Base-by-base conservation (phyloP, 1,140 invertebrate genomes). In the Hydropsyche tenuis region DNA sequence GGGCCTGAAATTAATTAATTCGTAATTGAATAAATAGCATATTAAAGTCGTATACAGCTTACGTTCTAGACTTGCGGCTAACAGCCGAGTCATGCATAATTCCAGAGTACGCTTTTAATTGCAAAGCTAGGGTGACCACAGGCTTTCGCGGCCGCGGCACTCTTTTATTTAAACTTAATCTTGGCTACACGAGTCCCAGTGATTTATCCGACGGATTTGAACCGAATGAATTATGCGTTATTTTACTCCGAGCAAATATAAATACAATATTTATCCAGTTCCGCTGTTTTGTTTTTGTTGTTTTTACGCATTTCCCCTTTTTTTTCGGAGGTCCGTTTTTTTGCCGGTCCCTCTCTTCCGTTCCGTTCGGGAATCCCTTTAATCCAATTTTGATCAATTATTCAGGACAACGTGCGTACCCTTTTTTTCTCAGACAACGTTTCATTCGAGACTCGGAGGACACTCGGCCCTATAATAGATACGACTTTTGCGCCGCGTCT, bases 371-470 rank as follows among this genome's bases (percentile, higher is more conserved):
- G 48, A 53, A 53, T 53, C 48, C 48, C 48, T 53, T 53, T 53
- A 53, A 53, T 53, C 48, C 48, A 53, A 53, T 53, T 53, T 53
- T 53, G 48, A 53, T 53, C 48, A 53, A 53, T 53, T 53, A 53
- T 53, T 53, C 48, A 53, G 48, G n/a, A 20, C 20, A 37, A 53
- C 48, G 48, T 20, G 48, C 48, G 48, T 53, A 53, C 48, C 48
- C 48, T 53, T 53, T 53, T 53, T 53, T 53, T 18, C 48, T 37
- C 30, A 4, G 30, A 37, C 3, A 37, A 53, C 48, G 20, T 53
- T 53, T 53, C 20, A 20, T 16, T 16, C n/a, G 16, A 53, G 48
- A 16, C n/a, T 18, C 48, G 48, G n/a, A 16, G 48, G 48, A 53
- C 20, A 18, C 20, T 12, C 45, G 11, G 45, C 14, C 45, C 14